phyloP scores from a whole-genome alignment of 2,113 vertebrate species.

The Bos taurus region DNA sequence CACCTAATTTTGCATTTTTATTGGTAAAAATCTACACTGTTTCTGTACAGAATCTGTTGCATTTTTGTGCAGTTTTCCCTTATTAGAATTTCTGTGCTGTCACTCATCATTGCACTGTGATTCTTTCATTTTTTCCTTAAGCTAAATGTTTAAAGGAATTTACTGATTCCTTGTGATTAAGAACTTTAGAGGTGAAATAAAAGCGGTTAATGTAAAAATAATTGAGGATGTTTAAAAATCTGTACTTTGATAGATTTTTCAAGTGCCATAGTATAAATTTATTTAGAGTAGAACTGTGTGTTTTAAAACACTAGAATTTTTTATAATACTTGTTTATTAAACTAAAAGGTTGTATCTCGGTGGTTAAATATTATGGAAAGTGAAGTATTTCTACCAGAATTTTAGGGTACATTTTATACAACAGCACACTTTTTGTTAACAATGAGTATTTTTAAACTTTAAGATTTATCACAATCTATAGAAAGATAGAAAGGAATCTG shows the following conservation, averaged over 20 bases:
- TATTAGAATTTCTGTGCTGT: not conserved
- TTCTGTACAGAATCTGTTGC: not conserved
- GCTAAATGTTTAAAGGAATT: conserved; percentile 9
- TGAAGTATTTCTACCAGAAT: conserved; percentile 15
- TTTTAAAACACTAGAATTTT: conserved; percentile 26
- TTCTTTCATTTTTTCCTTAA: not conserved
- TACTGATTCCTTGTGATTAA: conserved; percentile 31
- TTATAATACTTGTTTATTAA: conserved; percentile 1
- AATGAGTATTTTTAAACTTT: not conserved
- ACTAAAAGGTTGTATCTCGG: not conserved
- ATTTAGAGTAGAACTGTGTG: not conserved
- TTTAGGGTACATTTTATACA: conserved; percentile 12
- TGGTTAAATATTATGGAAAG: not conserved
- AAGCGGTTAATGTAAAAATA: not conserved
- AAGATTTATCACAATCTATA: not conserved
- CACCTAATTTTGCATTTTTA: not conserved
- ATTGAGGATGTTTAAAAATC: conserved; percentile 22
- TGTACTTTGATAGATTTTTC: conserved; percentile 41
- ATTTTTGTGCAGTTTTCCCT: not conserved
- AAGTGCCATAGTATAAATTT: conserved; percentile 3
- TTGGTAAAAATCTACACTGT: not conserved
- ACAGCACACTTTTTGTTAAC: not conserved
- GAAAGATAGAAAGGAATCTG: not conserved
- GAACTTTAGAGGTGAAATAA: conserved; percentile 20
- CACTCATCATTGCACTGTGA: not conserved